A percentile compares a stretch with the other conserved stretches of the same genome.
These are phyloP conservation scores for Calycopis cecrops DNA, from an alignment of 1,140 invertebrate genomes.

Conservation along the genomic window DNA sequence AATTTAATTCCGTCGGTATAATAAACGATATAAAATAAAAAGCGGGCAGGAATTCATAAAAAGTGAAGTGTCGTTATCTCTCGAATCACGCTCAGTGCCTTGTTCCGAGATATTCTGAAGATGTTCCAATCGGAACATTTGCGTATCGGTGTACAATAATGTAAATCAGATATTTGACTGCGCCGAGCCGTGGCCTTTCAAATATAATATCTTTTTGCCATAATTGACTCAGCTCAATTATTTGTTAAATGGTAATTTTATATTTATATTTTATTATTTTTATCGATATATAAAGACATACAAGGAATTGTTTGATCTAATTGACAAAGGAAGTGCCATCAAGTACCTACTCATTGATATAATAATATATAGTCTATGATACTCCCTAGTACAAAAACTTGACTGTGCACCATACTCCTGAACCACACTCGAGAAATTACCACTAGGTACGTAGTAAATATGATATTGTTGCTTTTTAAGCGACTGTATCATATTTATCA, in stretches of 20 bases:
- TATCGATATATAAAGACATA: too few relatives aligned
- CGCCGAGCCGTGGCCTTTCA: slow-evolving; percentile 13
- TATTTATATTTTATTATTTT: neutral
- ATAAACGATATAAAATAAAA: slow-evolving; percentile 46
- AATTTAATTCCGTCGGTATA: slow-evolving; percentile 18
- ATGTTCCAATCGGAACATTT: slow-evolving; percentile 39
- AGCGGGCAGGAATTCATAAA: slow-evolving; percentile 44
- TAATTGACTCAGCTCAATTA: slow-evolving; percentile 10
- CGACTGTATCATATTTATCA: too few relatives aligned
- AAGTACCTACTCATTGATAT: too few relatives aligned
- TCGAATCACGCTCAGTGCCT: slow-evolving; percentile 45
- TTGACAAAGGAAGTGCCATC: too few relatives aligned
- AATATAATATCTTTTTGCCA: slow-evolving; percentile 15
- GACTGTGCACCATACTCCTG: too few relatives aligned
- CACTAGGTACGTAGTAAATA: too few relatives aligned
- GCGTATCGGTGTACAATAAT: slow-evolving; percentile 22
- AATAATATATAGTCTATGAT: too few relatives aligned
- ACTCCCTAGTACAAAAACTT: too few relatives aligned
- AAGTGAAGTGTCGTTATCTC: slow-evolving; percentile 48
- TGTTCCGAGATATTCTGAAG: slow-evolving; percentile 36
- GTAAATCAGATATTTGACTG: slow-evolving; percentile 20
- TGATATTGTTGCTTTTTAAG: too few relatives aligned
- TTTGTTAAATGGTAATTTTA: neutral
- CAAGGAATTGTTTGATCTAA: too few relatives aligned
- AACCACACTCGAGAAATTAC: too few relatives aligned